Base-by-base conservation (phyloP, 2,797 vertebrate genomes). In the Antennarius maculatus region DNA sequence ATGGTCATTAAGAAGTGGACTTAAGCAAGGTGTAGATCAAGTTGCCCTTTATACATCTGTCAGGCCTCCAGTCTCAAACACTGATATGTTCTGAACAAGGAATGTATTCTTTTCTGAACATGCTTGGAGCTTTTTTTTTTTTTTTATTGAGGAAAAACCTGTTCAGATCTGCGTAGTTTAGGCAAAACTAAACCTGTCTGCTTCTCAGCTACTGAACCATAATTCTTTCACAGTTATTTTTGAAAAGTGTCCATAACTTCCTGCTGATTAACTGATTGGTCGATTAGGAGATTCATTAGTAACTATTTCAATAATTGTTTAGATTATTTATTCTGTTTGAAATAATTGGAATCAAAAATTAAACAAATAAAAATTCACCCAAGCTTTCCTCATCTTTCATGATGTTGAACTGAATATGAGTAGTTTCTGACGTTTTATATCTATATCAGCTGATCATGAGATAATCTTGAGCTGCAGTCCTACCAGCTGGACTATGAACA, bases 41-140 rank as follows among this genome's bases (percentile, higher is more conserved):
- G n/a, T 29, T 53, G 28, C 3, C 12, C 17, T 18, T 41, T 27
- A 6, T 28, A 31, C 8, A 39, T 48, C 11, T 13, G 31, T 16
- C 2, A 42, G 3, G 52, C 65, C 66, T 63, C 5, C 0, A 10
- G 66, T 5, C 60, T 37, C 31, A 34, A 75, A 60, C 27, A 58
- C 12, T 16, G 1, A 53, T 54, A 9, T 17, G 17, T 23, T 72
- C 4, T 55, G 9, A 51, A 3, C 60, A 29, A 61, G 34, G 31
- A 75, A 66, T 61, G n/a, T 61, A 16, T 6, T 31, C 50, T 52
- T 1, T 54, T 18, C 1, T 7, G 60, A 27, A 61, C 2, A 62
- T 34, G 42, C 47, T 31, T 54, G 47, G 10, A 59, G 43, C 12
- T 8, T 2, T 0, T 46, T 34, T 34, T 2, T 0, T 46, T 61